A percentile compares a stretch with the other conserved stretches of the same genome.
These are phyloP conservation scores for Neolamprologus kungweensis DNA, from an alignment of 2,113 vertebrate genomes.

Conservation along the genomic window DNA sequence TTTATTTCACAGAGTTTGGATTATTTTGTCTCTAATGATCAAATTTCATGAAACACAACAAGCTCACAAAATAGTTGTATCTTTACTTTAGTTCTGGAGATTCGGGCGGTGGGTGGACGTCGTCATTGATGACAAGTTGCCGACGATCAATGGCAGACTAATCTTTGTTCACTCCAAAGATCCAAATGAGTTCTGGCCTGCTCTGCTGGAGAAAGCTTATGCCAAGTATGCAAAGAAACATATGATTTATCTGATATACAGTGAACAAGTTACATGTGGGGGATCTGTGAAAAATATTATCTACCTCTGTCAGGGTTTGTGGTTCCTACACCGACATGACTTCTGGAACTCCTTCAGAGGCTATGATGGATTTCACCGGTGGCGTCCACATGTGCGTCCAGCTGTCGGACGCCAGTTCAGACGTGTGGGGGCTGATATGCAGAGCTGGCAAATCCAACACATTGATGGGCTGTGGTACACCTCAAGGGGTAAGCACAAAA, in stretches of 20 bases:
- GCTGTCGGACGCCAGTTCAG: no score
- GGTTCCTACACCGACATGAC: constrained; percentile 80
- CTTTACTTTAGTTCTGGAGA: constrained; percentile 68
- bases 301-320: constrained; percentile 68
- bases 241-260: neutral
- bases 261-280: neutral
- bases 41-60: neutral
- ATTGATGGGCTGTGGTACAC: no score
- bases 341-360: no score
- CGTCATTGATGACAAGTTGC: constrained; percentile 73
- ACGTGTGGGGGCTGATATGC: no score
- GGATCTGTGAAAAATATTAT: neutral
- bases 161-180: constrained; percentile 63
- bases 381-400: neutral
- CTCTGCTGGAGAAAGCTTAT: constrained; percentile 73
- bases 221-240: constrained; percentile 62
- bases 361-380: no score
- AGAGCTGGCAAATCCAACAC: no score
- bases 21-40: neutral
- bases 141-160: constrained; percentile 52
- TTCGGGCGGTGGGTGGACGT: constrained; percentile 73
- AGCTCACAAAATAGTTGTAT: rapidly evolving
- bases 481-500: no score
- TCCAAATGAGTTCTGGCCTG: constrained; percentile 69
- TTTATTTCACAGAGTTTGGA: neutral